Base-by-base conservation (phyloP, 2,888 invertebrate genomes). In the Drosophila kanekoi region DNA sequence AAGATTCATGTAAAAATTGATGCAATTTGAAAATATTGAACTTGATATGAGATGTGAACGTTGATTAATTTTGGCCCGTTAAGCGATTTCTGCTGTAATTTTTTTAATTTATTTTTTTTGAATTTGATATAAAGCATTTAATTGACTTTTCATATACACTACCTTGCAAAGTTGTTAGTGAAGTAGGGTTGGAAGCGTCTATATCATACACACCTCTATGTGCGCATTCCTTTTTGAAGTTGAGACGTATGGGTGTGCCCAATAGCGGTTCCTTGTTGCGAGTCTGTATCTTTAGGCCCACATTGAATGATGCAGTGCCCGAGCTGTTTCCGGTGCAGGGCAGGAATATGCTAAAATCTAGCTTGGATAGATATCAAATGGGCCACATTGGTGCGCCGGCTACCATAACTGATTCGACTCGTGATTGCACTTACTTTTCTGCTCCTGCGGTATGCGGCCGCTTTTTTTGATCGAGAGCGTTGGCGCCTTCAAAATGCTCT, bases 191-290 rank as follows among this genome's bases (percentile, higher is more conserved):
- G 91, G 91, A 91, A 91, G 91, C 91, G 91, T 91, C 90, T 85
- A 89, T 92, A 91, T 94, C 94, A 94, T 94, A 95, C 95, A 95
- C 95, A 96, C 97, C 96, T 95, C 96, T 96, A 94, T 96, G 96
- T 93, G 96, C 96, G 94, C 98, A 98, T 94, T 98, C 97, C 95
- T 98, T 98, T 93, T 96, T 95, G 92, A 98, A 94, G 93, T 95
- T 96, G 91, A 98, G 94, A 89, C 97, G 94, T 88, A 98, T 93
- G 69, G 98, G 98, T 90, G 97, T 98, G 90, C 97, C 97, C 91
- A 96, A 96, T 84, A 98, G 93, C 74, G 96, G 95, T 91, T 95
- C 94, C 72, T 96, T 96, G 92, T 95, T 95, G 81, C 96, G 94
- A 90, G 95, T 96, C 93, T 96, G 95, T 89, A 98, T 96, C 87